Evolutionary conservation across 53 echinoderm and acorn worm species (phyloP), one percentile per base, ranked within the genome.

Genomic region (Apostichopus leukothele): DNA sequence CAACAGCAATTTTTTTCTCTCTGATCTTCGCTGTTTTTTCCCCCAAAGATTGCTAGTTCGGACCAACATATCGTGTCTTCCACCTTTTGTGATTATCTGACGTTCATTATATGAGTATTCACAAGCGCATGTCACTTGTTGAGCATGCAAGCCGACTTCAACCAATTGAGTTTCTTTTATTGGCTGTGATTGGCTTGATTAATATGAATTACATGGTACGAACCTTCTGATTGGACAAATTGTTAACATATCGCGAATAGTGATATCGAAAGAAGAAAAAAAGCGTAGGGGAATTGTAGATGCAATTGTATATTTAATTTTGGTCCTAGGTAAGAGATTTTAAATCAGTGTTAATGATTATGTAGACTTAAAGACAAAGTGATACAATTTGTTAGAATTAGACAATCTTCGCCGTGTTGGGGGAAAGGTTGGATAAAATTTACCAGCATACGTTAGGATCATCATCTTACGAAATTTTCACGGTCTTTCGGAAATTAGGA

Each of bases 171-270:
- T 74, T 75, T 87, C 75, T 87, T 74, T 87, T 87, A 87, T 87
- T 87, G 88, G 88, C 88, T 87, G 74, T 87, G 88, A 87, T 87
- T 87, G 88, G 88, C 75, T 87, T 87, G 88, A 87, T 87, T 87
- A 87, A 87, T 87, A 87, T 87, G 88, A 87, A 87, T 87, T 75
- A 87, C 88, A 75, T 53, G 88, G 75, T 87, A 87, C 22, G 23
- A 21, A 75, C 26, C 51, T 52, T 87, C 88, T 87, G 88, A 87
- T 87, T 87, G 88, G 88, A 87, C 75, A 87, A 74, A 87, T 75
- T 73, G 53, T 18, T 74, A 87, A 85, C 85, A 85, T 85, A 85
- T 85, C 85, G 61, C 67, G 85, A 85, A 67, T 85, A 85, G 85
- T 67, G 85, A 85, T 26, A 59, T 26, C 60, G 63, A 63, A 21